A percentile compares a stretch with the other conserved stretches of the same genome.
These are phyloP conservation scores for Gasteruption jaculator DNA, from an alignment of 2,888 invertebrate genomes.

Conservation along the genomic window DNA sequence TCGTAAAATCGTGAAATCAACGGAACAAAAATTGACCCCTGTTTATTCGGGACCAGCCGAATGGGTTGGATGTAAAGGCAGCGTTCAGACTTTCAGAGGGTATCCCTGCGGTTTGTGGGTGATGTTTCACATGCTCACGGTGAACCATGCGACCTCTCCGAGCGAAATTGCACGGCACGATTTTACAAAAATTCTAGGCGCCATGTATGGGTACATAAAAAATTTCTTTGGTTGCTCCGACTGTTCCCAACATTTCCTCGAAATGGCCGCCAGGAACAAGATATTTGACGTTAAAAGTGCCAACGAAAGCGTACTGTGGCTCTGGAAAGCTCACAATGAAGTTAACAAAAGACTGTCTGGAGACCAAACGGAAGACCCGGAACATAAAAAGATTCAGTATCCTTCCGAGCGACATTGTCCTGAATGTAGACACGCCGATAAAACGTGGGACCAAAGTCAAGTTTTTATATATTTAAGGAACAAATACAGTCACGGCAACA, in stretches of 20 bases:
- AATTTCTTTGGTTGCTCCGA: slow-evolving; percentile 92
- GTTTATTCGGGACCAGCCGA: slow-evolving; percentile 53
- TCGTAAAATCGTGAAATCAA: slow-evolving; percentile 55
- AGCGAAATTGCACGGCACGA: slow-evolving; percentile 39
- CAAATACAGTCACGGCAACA: slow-evolving; percentile 51
- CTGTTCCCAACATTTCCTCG: slow-evolving; percentile 84
- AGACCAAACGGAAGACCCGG: slow-evolving; percentile 85
- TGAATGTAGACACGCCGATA: slow-evolving; percentile 59
- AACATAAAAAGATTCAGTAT: slow-evolving; percentile 84
- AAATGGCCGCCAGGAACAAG: slow-evolving; percentile 72
- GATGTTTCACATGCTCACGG: slow-evolving; percentile 87
- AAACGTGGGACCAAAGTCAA: slow-evolving; percentile 61
- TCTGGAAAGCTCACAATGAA: slow-evolving; percentile 92
- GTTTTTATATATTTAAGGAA: slow-evolving; percentile 62
- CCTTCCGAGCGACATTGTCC: slow-evolving; percentile 69
- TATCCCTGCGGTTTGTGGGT: slow-evolving; percentile 96
- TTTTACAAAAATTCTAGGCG: slow-evolving; percentile 69
- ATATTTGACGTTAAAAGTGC: slow-evolving; percentile 66
- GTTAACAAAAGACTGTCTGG: slow-evolving; percentile 85
- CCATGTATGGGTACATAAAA: slow-evolving; percentile 84
- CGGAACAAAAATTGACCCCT: slow-evolving; percentile 57
- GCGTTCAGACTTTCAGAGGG: slow-evolving; percentile 70
- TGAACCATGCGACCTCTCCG: slow-evolving; percentile 53
- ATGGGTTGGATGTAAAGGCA: slow-evolving; percentile 84
- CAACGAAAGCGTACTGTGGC: slow-evolving; percentile 81